Base-by-base conservation (phyloP, 2,888 invertebrate species). In the Polylopha cassiicola region DNA sequence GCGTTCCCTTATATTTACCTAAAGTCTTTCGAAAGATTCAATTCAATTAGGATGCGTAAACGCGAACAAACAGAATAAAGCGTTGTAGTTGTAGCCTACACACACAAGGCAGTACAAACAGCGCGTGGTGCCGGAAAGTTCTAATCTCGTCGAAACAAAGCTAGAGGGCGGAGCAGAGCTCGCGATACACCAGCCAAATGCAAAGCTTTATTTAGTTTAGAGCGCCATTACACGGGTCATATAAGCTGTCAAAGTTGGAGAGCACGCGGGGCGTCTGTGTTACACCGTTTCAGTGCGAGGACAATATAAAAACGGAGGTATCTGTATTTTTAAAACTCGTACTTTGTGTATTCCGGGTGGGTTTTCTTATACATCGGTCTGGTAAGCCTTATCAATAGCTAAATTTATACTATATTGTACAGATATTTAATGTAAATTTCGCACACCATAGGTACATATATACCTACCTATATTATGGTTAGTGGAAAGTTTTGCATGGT, bases 171-270 rank as follows among this genome's bases (percentile, higher is more conserved):
- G 61, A 58, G 61, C 62, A 58, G 43, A 53, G 44, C 52, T 61
- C 50, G 53, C 67, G 57, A 66, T 67, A 67, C 68, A 66, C 58
- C 70, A 72, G 73, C 73, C 73, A 76, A 81, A 81, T 76, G 72
- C 73, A 76, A 75, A 73, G 78, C 76, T 77, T 81, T 81, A 81
- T 81, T 82, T 80, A 78, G 77, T 80, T 80, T 75, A 80, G 79
- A 80, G 73, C 73, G 67, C 77, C 73, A 80, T 82, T 84, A 82
- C 82, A 81, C 81, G 84, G 84, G 79, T 81, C 84, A 82, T 84
- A 82, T 80, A 81, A 80, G 75, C 78, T 80, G 81, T 78, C 81
- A 82, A 81, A 84, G 77, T 81, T 80, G 61, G 70, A n/a, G n/a
- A 71, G 69, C 55, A 58, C 61, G 63, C 64, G 63, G 66, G 69